These are phyloP conservation scores for Wiebesia pumilae DNA, from an alignment of 1,140 invertebrate species.

Conservation along the genomic window DNA sequence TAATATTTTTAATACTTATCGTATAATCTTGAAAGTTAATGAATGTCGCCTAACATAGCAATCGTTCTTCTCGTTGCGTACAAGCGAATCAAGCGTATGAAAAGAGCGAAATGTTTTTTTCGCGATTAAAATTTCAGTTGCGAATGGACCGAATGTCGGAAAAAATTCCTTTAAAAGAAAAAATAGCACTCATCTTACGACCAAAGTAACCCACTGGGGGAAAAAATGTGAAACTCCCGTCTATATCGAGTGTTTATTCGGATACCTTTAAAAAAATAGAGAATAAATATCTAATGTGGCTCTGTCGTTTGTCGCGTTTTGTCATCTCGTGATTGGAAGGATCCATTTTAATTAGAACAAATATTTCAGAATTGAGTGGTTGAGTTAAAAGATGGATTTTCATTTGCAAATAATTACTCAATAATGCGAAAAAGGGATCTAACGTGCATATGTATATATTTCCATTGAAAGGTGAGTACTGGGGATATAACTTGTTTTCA, in stretches of 20 bases:
- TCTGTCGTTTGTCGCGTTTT: too few species aligned
- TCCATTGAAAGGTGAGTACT: neutral
- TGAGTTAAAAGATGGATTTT: too few species aligned
- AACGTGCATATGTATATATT: neutral
- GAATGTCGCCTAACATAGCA: neutral
- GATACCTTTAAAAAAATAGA: too few species aligned
- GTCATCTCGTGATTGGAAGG: too few species aligned
- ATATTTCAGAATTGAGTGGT: too few species aligned
- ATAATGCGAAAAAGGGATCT: neutral
- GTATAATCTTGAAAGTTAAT: neutral
- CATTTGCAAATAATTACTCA: neutral
- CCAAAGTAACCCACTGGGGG: too few species aligned
- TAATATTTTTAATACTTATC: slow-evolving; percentile 5
- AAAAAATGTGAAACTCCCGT: too few species aligned
- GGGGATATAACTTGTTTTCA: neutral
- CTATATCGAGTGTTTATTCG: too few species aligned
- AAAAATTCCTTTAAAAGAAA: neutral
- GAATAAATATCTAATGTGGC: too few species aligned
- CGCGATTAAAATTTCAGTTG: neutral
- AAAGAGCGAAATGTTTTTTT: neutral
- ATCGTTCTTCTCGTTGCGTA: neutral
- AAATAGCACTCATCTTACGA: too few species aligned
- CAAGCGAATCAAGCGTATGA: too few species aligned
- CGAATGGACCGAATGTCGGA: neutral
- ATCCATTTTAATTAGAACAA: too few species aligned